Evolutionary conservation across 2,113 vertebrate genomes (phyloP).

Genomic region (Myotis yumanensis): DNA sequence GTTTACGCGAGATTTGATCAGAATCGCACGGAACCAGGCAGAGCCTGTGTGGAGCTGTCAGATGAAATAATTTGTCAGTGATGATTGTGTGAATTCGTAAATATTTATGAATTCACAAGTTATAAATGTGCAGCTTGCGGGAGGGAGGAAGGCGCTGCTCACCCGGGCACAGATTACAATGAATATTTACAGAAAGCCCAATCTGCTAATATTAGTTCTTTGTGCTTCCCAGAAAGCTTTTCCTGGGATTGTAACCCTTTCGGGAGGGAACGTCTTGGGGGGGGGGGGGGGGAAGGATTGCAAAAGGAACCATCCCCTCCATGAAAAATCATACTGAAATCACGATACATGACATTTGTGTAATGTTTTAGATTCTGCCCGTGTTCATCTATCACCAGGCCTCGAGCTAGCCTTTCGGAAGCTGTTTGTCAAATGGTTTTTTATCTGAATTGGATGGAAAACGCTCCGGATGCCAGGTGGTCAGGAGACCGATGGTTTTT

Average conservation of each 20-base stretch:
- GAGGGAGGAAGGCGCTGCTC: conserved; percentile 59
- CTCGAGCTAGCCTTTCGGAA: background rate
- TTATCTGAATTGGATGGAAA: background rate
- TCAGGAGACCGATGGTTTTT: background rate
- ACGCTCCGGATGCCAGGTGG: conserved; percentile 1
- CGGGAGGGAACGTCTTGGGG: background rate
- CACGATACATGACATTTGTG: rapidly evolving
- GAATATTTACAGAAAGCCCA: conserved; percentile 80
- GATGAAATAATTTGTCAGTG: conserved; percentile 79
- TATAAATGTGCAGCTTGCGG: conserved; percentile 77
- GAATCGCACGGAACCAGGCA: conserved; percentile 71
- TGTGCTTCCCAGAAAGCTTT: conserved; percentile 62
- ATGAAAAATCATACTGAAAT: background rate
- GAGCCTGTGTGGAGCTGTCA: conserved; percentile 75
- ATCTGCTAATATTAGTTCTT: conserved; percentile 79
- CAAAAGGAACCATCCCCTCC: background rate
- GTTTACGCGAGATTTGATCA: conserved; percentile 72
- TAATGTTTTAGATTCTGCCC: rapidly evolving
- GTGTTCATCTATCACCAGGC: rapidly evolving
- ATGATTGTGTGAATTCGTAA: conserved; percentile 82
- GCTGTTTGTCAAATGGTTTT: background rate
- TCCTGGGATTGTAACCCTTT: conserved; percentile 67
- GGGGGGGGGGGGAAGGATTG: background rate
- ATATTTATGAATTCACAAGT: conserved; percentile 83
- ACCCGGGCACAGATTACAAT: conserved; percentile 78